A percentile compares a stretch with the other conserved stretches of the same genome.
Conservation (phyloP, 2,888 invertebrate genomes). For the Pheosia tremula region DNA sequence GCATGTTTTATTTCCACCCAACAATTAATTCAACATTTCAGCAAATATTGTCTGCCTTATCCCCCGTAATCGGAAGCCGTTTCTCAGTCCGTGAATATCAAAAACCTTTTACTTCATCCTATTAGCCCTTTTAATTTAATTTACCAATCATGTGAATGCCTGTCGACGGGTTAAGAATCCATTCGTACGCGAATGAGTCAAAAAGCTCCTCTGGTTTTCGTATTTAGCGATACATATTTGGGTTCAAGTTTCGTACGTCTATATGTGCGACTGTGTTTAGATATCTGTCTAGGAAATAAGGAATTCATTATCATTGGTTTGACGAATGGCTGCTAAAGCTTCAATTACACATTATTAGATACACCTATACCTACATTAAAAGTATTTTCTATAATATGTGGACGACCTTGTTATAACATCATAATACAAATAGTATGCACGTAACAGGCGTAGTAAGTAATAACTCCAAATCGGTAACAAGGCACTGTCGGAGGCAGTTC, state of each 20-base stretch:
- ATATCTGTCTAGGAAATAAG: too few species aligned
- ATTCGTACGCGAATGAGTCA: background rate
- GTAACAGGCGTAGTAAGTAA: background rate
- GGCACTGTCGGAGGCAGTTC: slow-evolving; percentile 30
- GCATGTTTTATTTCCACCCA: background rate
- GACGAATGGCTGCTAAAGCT: too few species aligned
- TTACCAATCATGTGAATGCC: slow-evolving; percentile 11
- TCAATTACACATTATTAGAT: too few species aligned
- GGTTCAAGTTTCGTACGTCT: background rate
- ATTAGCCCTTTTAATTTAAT: slow-evolving; percentile 29
- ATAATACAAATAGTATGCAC: too few species aligned
- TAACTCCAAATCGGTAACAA: slow-evolving; percentile 34
- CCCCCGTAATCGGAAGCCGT: slow-evolving; percentile 13
- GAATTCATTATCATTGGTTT: too few species aligned
- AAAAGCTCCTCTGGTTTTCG: background rate
- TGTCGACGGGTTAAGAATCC: slow-evolving; percentile 9
- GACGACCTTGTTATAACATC: too few species aligned
- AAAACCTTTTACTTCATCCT: slow-evolving; percentile 13
- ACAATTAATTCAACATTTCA: slow-evolving; percentile 9
- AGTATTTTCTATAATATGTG: too few species aligned
- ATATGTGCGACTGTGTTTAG: too few species aligned
- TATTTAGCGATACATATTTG: background rate
- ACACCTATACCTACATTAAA: too few species aligned
- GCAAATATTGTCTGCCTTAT: slow-evolving; percentile 12
- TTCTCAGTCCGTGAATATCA: slow-evolving; percentile 13